phyloP scores from a whole-genome alignment of 2,113 vertebrate species.

The Xiphorhynchus elegans region DNA sequence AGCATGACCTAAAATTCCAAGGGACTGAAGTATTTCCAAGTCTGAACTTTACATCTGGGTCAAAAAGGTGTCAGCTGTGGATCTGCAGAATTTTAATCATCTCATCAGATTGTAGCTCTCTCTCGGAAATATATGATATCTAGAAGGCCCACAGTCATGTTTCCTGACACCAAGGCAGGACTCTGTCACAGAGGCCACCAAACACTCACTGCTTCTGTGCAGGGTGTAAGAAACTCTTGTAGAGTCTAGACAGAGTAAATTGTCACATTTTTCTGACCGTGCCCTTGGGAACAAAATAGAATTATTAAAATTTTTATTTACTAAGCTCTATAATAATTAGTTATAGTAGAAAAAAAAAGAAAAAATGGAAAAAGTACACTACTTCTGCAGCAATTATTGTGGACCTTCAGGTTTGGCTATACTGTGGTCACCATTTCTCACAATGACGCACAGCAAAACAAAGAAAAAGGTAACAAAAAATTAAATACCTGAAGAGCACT shows the following conservation, averaged over 20 bases:
- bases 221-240: background rate
- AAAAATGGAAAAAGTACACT: background rate
- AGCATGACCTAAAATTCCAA: conserved; percentile 50
- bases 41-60: conserved; percentile 49
- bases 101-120: background rate
- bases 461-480: background rate
- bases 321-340: background rate
- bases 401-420: background rate
- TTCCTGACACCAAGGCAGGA: background rate
- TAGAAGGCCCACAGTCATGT: background rate
- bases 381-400: background rate
- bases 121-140: background rate
- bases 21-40: conserved; percentile 22
- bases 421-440: background rate
- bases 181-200: background rate
- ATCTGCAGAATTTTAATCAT: conserved; percentile 15
- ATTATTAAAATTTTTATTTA: background rate
- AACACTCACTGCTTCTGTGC: background rate
- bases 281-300: background rate
- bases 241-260: background rate
- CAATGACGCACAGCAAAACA: background rate
- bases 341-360: background rate
- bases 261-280: background rate
- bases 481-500: background rate
- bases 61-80: conserved; percentile 45